These are phyloP conservation scores for Chymomyza fuscimana DNA, from an alignment of 2,888 invertebrate genomes.

Conservation along the genomic window DNA sequence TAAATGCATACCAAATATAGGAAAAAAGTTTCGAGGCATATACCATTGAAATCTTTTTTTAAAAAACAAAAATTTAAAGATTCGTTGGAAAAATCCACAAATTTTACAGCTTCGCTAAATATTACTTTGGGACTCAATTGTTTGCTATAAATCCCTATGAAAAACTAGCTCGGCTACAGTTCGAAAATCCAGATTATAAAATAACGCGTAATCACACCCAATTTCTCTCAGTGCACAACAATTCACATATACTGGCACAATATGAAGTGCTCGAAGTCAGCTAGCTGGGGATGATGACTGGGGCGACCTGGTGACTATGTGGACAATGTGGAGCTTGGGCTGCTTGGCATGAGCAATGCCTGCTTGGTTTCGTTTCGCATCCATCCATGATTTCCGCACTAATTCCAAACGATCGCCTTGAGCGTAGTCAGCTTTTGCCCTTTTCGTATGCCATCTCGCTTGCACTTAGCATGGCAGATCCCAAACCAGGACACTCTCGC, in stretches of 20 bases:
- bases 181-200: too few relatives aligned
- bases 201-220: too few relatives aligned
- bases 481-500: constrained; percentile 54
- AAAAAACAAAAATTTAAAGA: too few relatives aligned
- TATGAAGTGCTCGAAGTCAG: constrained; percentile 15
- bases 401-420: constrained; percentile 75
- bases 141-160: too few relatives aligned
- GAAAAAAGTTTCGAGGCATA: too few relatives aligned
- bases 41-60: too few relatives aligned
- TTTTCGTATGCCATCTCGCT: constrained; percentile 43
- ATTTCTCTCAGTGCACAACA: not conserved
- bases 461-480: constrained; percentile 14
- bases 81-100: too few relatives aligned
- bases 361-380: constrained; percentile 53
- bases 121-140: too few relatives aligned
- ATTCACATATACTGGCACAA: constrained; percentile 12
- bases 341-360: constrained; percentile 3
- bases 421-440: constrained; percentile 73
- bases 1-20: too few relatives aligned
- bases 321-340: constrained; percentile 10
- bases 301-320: constrained; percentile 6
- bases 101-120: too few relatives aligned
- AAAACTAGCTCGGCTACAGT: too few relatives aligned
- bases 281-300: constrained; percentile 12
- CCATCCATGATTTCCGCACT: constrained; percentile 77